Evolutionary conservation across 2,888 invertebrate species (phyloP).

Genomic region (Cordylochernes scorpioides): DNA sequence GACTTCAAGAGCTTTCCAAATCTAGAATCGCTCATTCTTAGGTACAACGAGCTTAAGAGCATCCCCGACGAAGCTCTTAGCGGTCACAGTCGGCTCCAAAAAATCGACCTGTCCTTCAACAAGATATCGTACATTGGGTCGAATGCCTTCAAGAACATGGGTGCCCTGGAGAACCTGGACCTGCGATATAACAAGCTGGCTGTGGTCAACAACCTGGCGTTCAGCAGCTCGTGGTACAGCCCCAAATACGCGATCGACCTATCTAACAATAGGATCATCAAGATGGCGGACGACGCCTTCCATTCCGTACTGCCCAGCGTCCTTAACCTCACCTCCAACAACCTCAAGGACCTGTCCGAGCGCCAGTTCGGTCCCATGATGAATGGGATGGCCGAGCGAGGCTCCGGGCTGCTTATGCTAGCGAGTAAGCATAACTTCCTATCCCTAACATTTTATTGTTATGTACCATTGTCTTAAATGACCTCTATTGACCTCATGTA

Average conservation of each 20-base stretch:
- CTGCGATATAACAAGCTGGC: constrained; percentile 9
- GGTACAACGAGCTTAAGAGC: constrained; percentile 9
- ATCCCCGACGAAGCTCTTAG: constrained; percentile 11
- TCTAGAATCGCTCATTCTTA: constrained; percentile 8
- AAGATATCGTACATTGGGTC: constrained; percentile 12
- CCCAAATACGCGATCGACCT: constrained; percentile 7
- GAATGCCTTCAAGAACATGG: constrained; percentile 9
- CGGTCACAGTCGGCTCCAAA: constrained; percentile 2
- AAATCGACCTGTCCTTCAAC: constrained; percentile 12
- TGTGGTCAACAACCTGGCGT: constrained; percentile 11
- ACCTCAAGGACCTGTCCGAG: constrained; percentile 7
- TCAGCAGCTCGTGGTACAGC: constrained; percentile 6
- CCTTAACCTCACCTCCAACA: constrained; percentile 9
- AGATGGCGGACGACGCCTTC: constrained; percentile 9
- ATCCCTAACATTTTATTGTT: no score
- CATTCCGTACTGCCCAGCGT: constrained; percentile 8
- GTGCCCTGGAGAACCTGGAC: constrained; percentile 6
- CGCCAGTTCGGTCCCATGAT: constrained; percentile 5
- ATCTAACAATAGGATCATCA: constrained; percentile 9
- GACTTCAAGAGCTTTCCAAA: constrained; percentile 6
- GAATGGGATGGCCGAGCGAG: constrained; percentile 9
- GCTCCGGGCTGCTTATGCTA: no score
- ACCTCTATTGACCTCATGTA: no score
- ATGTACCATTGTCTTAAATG: no score
- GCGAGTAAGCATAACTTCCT: no score